Evolutionary conservation across 2,113 vertebrate species (phyloP).

Genomic region (Oreochromis niloticus): DNA sequence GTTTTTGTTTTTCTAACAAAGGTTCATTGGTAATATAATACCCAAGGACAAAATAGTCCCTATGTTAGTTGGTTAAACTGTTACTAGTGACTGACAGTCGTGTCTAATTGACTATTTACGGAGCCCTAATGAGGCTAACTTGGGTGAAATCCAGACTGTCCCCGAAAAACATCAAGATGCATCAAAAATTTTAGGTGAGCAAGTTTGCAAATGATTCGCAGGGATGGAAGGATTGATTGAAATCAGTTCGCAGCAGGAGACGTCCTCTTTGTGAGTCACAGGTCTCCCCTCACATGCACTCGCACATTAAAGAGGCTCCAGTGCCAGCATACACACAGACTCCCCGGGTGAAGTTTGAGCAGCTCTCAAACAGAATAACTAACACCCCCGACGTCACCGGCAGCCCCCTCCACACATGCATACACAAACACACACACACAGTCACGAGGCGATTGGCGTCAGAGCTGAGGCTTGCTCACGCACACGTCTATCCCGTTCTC

Average conservation of each 20-base stretch:
- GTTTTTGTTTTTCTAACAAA: background rate
- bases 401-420: background rate
- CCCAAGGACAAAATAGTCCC: background rate
- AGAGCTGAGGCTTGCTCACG: slow-evolving; percentile 31
- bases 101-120: background rate
- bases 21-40: background rate
- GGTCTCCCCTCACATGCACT: slow-evolving; percentile 8
- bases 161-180: background rate
- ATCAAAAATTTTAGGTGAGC: background rate
- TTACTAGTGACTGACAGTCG: background rate
- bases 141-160: background rate
- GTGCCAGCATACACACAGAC: background rate
- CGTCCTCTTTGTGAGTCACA: slow-evolving; percentile 5
- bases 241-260: background rate
- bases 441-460: slow-evolving; percentile 55
- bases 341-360: slow-evolving; percentile 11
- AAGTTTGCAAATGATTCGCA: background rate
- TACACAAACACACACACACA: background rate
- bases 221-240: background rate
- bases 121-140: background rate
- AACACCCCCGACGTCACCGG: slow-evolving; percentile 47
- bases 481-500: background rate
- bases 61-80: background rate
- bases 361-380: slow-evolving; percentile 63
- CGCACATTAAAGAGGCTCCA: slow-evolving; percentile 9